Evolutionary conservation across 2,888 invertebrate genomes (phyloP), one percentile per base, ranked within the genome.

Genomic region (Dastarcus helophoroides): DNA sequence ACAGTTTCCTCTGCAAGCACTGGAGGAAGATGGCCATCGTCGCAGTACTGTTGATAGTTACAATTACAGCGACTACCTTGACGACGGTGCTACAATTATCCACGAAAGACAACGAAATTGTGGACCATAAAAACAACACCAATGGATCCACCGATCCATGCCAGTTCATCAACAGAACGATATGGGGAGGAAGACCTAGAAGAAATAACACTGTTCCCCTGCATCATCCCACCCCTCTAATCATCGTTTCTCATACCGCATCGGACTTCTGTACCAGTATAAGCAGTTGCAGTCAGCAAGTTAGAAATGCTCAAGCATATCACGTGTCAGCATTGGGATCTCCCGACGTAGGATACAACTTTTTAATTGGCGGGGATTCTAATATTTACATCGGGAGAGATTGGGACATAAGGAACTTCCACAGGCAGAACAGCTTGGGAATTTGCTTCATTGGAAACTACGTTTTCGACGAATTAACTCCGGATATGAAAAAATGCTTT

Each of bases 341-440:
- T 29, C 58, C 62, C 2, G 69, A 71, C 46, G 64, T 71, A 31
- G 58, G 55, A 5, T 61, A 59, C 41, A 62, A 57, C 41, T 69
- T 67, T 36, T 41, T 71, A 41, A 61, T 74, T 30, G 71, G 70
- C 4, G 64, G 66, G 17, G 72, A 73, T 52, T 71, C 68, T 4
- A 61, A 61, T 36, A 53, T 69, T 16, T 71, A 68, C 44, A 63
- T 64, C 26, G 69, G 68, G 14, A 57, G 69, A 34, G 68, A 68
- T 37, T 70, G 64, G 68, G 57, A 62, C 34, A 58, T 55, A 22
- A 60, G 62, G 27, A 73, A 71, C 34, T 64, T 68, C 17, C 69
- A 69, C 48, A 60, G 62, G 10, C 49, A 47, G 26, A 57, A 59
- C 31, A 59, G 63, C 24, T 53, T 70, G 35, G 62, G 62, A 3